Conservation (phyloP, 2,888 invertebrate species). For the Herminia tarsipennalis region DNA sequence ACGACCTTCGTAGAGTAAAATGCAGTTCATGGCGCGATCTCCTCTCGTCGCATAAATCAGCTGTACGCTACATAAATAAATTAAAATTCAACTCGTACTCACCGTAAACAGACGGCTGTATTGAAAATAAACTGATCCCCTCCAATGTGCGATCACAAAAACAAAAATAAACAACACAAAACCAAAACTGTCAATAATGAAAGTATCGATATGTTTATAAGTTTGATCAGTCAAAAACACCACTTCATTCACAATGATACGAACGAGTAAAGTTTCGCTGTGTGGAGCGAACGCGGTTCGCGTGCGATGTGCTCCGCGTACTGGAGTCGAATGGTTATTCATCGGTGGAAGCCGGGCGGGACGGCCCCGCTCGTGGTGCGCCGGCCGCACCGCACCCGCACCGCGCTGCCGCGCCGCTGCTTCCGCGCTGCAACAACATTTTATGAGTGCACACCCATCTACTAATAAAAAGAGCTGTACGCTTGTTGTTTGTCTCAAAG, state of each 20-base stretch:
- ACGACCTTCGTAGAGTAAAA: constrained; percentile 72
- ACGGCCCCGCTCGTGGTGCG: constrained; percentile 22
- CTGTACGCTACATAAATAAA: constrained; percentile 71
- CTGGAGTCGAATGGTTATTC: constrained; percentile 67
- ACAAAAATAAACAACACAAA: constrained; percentile 77
- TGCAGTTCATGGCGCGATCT: constrained; percentile 72
- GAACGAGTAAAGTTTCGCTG: constrained; percentile 75
- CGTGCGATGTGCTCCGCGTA: constrained; percentile 65
- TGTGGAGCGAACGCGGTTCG: constrained; percentile 54
- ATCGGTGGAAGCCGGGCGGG: constrained; percentile 16
- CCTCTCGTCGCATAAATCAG: constrained; percentile 73
- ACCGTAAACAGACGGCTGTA: constrained; percentile 78
- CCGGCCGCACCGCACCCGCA: constrained; percentile 22
- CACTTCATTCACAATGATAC: constrained; percentile 72
- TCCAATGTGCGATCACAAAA: constrained; percentile 78
- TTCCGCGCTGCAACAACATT: constrained; percentile 57
- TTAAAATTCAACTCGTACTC: constrained; percentile 76
- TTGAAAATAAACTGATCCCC: constrained; percentile 76
- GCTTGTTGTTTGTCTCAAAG: too few species aligned
- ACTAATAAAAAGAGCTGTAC: too few species aligned
- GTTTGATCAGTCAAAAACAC: constrained; percentile 61
- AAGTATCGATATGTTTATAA: constrained; percentile 59
- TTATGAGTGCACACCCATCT: too few species aligned
- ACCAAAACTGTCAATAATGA: constrained; percentile 67
- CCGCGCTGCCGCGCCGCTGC: constrained; percentile 31